A percentile compares a stretch with the other conserved stretches of the same genome.
These are phyloP conservation scores for Luffia ferchaultella DNA, from an alignment of 2,888 invertebrate species.

Conservation along the genomic window DNA sequence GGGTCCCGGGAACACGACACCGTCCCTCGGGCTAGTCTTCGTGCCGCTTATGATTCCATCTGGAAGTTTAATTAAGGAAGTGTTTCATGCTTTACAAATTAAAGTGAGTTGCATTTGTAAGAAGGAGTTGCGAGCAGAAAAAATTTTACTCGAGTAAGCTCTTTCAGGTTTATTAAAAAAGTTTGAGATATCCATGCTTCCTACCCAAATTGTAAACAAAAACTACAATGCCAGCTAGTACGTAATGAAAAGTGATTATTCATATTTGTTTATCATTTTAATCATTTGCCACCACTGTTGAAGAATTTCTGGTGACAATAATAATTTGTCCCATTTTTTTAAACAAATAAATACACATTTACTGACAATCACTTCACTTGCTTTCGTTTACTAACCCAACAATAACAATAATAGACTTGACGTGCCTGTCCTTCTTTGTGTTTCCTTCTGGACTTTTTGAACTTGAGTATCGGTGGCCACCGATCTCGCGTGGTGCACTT, in stretches of 20 bases:
- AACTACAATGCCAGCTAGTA: too few species aligned
- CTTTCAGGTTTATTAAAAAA: too few species aligned
- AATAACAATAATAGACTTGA: background rate
- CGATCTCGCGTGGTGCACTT: background rate
- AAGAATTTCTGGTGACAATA: too few species aligned
- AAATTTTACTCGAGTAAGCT: too few species aligned
- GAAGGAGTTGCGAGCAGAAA: background rate
- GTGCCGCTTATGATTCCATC: background rate
- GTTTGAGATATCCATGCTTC: too few species aligned
- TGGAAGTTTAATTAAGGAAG: background rate
- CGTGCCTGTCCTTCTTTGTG: background rate
- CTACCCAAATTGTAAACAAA: too few species aligned
- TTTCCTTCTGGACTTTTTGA: background rate
- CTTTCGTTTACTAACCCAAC: background rate
- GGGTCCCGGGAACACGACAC: constrained; percentile 7
- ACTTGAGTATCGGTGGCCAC: background rate
- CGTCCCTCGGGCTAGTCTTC: background rate
- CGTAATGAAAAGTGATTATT: too few species aligned
- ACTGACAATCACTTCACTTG: too few species aligned
- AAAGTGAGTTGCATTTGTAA: constrained; percentile 5
- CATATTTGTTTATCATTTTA: too few species aligned
- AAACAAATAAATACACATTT: too few species aligned
- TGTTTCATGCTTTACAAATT: constrained; percentile 1
- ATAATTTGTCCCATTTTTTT: too few species aligned
- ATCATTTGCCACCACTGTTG: too few species aligned